phyloP scores from a whole-genome alignment of 2,113 vertebrate species.

The Platichthys stellatus region DNA sequence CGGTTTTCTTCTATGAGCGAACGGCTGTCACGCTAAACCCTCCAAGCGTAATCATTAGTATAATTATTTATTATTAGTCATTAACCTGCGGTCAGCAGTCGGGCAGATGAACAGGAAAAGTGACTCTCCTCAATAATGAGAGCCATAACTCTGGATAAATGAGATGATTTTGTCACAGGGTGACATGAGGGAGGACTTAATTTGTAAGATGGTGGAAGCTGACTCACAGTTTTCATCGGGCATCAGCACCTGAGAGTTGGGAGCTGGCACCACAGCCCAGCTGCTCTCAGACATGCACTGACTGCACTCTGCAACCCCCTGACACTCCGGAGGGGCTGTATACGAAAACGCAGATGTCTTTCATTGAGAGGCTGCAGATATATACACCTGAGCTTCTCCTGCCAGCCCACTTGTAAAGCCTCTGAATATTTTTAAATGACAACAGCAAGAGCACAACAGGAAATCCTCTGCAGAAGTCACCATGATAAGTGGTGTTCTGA shows the following conservation, averaged over 20 bases:
- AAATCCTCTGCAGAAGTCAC: too few species aligned
- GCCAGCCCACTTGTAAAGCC: too few species aligned
- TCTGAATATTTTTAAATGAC: too few species aligned
- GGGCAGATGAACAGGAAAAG: constrained; percentile 50
- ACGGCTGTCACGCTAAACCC: constrained; percentile 49
- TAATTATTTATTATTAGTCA: constrained; percentile 74
- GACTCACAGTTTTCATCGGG: constrained; percentile 18
- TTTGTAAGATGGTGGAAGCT: constrained; percentile 14
- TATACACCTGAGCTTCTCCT: too few species aligned
- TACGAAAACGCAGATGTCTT: too few species aligned
- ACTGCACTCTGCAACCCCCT: too few species aligned
- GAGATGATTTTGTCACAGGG: constrained; percentile 48
- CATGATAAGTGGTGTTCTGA: too few species aligned
- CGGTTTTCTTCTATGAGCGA: constrained; percentile 48
- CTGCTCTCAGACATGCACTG: background rate
- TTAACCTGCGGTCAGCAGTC: constrained; percentile 64
- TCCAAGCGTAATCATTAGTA: constrained; percentile 61
- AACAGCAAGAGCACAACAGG: too few species aligned
- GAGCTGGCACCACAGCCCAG: constrained; percentile 2
- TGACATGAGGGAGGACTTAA: constrained; percentile 35
- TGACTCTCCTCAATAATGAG: constrained; percentile 58
- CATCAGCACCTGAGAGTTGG: constrained; percentile 21
- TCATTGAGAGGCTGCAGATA: too few species aligned
- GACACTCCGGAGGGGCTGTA: too few species aligned
- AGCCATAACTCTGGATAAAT: constrained; percentile 60